These are phyloP conservation scores for Aplysia californica DNA, from an alignment of 1,140 invertebrate species.

Conservation along the genomic window DNA sequence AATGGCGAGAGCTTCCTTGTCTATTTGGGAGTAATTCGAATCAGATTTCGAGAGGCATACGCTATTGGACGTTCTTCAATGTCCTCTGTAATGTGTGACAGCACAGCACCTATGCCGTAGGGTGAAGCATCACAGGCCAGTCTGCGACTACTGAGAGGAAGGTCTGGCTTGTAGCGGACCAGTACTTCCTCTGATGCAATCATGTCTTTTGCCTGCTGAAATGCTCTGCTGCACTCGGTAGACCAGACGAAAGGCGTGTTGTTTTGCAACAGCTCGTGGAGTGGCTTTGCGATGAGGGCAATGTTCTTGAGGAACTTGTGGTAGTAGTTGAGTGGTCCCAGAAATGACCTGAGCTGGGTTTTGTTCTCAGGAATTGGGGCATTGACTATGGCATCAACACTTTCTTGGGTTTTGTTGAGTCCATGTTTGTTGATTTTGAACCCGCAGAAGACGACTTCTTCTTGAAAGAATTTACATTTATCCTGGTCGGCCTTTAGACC, in stretches of 20 bases:
- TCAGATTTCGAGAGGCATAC: constrained; percentile 69
- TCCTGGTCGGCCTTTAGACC: too few relatives aligned
- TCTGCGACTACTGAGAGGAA: constrained; percentile 34
- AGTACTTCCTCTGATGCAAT: constrained; percentile 49
- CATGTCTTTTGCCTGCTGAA: constrained; percentile 20
- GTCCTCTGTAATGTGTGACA: constrained; percentile 66
- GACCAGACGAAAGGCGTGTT: constrained; percentile 26
- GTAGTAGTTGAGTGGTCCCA: too few relatives aligned
- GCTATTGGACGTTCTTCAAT: constrained; percentile 63
- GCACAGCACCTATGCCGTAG: constrained; percentile 67
- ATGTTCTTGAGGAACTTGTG: not conserved
- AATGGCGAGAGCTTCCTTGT: constrained; percentile 72
- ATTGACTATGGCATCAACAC: too few relatives aligned
- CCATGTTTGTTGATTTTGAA: too few relatives aligned
- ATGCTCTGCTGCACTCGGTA: constrained; percentile 21
- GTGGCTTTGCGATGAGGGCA: constrained; percentile 15
- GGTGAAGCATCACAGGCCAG: constrained; percentile 69
- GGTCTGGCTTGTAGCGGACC: constrained; percentile 62
- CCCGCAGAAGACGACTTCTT: too few relatives aligned
- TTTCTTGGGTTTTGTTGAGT: too few relatives aligned
- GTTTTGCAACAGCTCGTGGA: constrained; percentile 27
- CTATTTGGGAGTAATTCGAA: constrained; percentile 69
- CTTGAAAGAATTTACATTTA: too few relatives aligned
- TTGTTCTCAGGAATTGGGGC: too few relatives aligned
- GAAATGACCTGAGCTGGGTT: too few relatives aligned